A percentile compares a stretch with the other conserved stretches of the same genome.
phyloP scores from a whole-genome alignment of 2,888 invertebrate genomes.

The Willowsia nigromaculata region DNA sequence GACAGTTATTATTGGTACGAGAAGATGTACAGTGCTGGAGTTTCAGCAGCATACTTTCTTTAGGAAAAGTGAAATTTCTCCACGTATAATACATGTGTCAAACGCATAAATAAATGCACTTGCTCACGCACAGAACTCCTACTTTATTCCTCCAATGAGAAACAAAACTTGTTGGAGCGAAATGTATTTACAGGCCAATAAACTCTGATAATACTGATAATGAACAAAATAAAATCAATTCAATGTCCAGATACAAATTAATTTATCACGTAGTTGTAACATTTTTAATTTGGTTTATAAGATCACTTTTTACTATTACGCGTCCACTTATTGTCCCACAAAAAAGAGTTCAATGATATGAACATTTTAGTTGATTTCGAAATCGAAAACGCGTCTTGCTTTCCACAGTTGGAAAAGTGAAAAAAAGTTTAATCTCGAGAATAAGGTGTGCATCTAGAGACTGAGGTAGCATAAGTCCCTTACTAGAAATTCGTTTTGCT shows the following conservation, averaged over 20 bases:
- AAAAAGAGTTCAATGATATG: no score
- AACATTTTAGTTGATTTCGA: no score
- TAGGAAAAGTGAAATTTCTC: slow-evolving; percentile 12
- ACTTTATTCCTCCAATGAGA: background rate
- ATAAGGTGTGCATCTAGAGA: background rate
- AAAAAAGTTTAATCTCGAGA: no score
- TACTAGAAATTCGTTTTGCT: background rate
- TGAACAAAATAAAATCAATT: background rate
- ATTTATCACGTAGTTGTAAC: background rate
- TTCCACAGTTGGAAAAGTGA: no score
- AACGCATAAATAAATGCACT: slow-evolving; percentile 6
- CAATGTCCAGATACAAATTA: background rate
- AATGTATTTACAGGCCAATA: no score
- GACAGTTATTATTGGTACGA: background rate
- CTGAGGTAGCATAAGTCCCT: background rate
- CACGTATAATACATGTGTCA: slow-evolving; percentile 36
- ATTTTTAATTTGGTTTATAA: background rate
- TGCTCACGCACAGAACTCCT: background rate
- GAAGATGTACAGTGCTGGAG: background rate
- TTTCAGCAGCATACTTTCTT: slow-evolving; percentile 53
- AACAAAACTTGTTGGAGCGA: background rate
- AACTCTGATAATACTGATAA: no score
- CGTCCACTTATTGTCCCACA: no score
- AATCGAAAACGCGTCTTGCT: no score
- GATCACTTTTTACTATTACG: no score